Evolutionary conservation across 2,888 invertebrate species (phyloP).

Genomic region (Merodon equestris): DNA sequence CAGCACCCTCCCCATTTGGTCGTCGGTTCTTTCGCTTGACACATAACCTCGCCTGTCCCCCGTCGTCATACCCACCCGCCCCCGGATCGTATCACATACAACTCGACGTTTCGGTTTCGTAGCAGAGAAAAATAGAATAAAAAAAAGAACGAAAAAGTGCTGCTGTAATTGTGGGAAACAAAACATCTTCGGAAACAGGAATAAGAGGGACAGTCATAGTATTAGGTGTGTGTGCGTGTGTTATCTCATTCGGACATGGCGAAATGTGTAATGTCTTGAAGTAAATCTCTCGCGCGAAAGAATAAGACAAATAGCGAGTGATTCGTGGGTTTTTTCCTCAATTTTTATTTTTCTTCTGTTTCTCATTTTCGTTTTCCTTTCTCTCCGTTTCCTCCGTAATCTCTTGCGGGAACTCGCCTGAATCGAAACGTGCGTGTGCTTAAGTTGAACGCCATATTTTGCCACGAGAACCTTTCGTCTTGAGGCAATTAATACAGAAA

Average conservation of each 20-base stretch:
- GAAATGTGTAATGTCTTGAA: too few relatives aligned
- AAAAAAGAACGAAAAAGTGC: slow-evolving; percentile 51
- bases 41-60: slow-evolving; percentile 47
- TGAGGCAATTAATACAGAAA: slow-evolving; percentile 56
- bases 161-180: slow-evolving; percentile 39
- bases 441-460: slow-evolving; percentile 69
- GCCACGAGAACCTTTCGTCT: slow-evolving; percentile 70
- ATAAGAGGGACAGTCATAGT: slow-evolving; percentile 40
- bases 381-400: slow-evolving; percentile 1
- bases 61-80: neutral
- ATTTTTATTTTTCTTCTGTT: too few relatives aligned
- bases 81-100: too few relatives aligned
- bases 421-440: slow-evolving; percentile 57
- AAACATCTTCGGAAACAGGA: slow-evolving; percentile 50
- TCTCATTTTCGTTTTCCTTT: too few relatives aligned
- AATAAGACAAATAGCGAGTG: slow-evolving; percentile 33
- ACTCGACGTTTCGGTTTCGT: too few relatives aligned
- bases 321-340: slow-evolving; percentile 15
- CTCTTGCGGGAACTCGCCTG: slow-evolving; percentile 36
- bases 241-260: neutral
- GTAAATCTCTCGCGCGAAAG: slow-evolving; percentile 11
- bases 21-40: slow-evolving; percentile 38
- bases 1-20: slow-evolving; percentile 14
- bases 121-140: neutral
- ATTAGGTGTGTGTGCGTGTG: slow-evolving; percentile 23